Conservation (phyloP, 2,888 invertebrate genomes). For the Chorisops tibialis region DNA sequence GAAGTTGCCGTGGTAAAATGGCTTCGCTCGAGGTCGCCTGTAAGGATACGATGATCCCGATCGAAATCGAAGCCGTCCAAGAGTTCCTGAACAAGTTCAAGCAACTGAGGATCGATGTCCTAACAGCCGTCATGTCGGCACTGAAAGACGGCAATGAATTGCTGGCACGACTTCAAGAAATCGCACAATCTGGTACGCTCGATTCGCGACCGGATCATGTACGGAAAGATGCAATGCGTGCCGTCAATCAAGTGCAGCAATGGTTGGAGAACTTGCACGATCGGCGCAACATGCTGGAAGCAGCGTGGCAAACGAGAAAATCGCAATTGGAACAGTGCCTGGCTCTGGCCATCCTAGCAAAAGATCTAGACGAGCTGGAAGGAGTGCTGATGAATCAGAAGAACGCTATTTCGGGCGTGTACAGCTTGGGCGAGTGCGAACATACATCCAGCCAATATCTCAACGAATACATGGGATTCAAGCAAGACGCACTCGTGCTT, state of each 20-base stretch:
- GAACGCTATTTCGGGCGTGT: constrained; percentile 56
- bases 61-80: constrained; percentile 70
- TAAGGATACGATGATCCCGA: constrained; percentile 63
- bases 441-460: constrained; percentile 64
- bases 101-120: constrained; percentile 66
- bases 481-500: constrained; percentile 67
- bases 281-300: constrained; percentile 67
- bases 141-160: constrained; percentile 75
- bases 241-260: constrained; percentile 65
- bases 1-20: constrained; percentile 67
- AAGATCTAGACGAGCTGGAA: constrained; percentile 66
- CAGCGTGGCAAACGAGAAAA: constrained; percentile 65
- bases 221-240: constrained; percentile 54
- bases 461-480: constrained; percentile 66
- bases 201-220: constrained; percentile 69
- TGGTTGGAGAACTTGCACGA: constrained; percentile 76
- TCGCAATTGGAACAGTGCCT: constrained; percentile 75
- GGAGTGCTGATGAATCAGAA: constrained; percentile 57
- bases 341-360: constrained; percentile 68
- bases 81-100: constrained; percentile 67
- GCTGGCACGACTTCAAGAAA: constrained; percentile 69
- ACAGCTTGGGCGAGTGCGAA: constrained; percentile 63
- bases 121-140: constrained; percentile 76
- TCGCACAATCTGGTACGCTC: constrained; percentile 70
- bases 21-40: constrained; percentile 67